phyloP scores from a whole-genome alignment of 1,140 invertebrate species.

The Metopolophium dirhodum region DNA sequence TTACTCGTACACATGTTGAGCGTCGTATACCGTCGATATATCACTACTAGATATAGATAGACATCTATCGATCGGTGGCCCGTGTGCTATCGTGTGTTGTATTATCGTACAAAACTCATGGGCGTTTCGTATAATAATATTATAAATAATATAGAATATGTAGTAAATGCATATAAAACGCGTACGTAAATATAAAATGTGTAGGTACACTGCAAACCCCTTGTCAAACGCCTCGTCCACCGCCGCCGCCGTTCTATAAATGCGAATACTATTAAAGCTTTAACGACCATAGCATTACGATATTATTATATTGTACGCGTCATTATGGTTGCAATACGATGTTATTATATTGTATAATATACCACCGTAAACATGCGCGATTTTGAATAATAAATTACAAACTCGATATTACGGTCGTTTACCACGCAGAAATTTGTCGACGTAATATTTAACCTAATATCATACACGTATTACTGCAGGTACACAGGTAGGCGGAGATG shows the following conservation, averaged over 20 bases:
- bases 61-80: no score
- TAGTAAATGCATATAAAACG: background rate
- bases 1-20: background rate
- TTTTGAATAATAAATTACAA: constrained; percentile 4
- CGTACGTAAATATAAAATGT: background rate
- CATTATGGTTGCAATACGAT: background rate
- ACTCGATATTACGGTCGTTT: background rate
- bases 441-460: background rate
- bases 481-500: background rate
- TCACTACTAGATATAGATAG: background rate
- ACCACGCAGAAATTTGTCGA: background rate
- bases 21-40: background rate
- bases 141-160: background rate
- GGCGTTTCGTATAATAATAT: background rate
- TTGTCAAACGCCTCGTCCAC: background rate
- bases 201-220: no score
- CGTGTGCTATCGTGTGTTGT: background rate
- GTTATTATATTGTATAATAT: background rate
- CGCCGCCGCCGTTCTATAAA: background rate
- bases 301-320: background rate
- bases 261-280: background rate
- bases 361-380: background rate
- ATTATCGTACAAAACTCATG: background rate
- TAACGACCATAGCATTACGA: background rate
- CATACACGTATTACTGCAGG: background rate